Evolutionary conservation across 1,140 invertebrate genomes (phyloP), one percentile per base, ranked within the genome.

Genomic region (Platyura marginata): DNA sequence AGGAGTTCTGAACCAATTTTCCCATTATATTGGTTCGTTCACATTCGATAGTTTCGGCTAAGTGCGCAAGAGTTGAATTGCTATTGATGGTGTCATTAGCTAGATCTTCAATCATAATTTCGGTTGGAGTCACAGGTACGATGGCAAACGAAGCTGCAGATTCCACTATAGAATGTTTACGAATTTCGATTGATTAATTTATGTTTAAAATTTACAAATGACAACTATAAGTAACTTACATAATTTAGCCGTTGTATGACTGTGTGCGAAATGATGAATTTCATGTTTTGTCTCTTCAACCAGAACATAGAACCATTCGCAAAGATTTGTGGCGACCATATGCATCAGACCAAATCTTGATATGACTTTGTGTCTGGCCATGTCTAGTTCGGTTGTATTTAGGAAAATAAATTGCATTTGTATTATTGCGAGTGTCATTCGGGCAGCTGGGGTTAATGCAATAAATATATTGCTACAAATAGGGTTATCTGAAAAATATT

Each of bases 291-390:
- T 82, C 59, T 91, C 86, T 25, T 83, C 69, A 0, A 90, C 78
- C 20, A 90, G 64, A 0, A 87, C 89, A 18, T 86, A 70, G 45
- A 92, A 77, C 85, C 89, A 93, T 11, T 92, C 85, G 62, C 88
- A 92, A 3, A 94, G 55, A 62, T 94, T 93, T 15, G 89, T 90
- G 1, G 85, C 89, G 41, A 82, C 79, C 36, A 93, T 76, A 59
- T 94, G 90, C 87, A 93, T 93, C 40, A 93, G 63, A 4, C 89
- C 89, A 56, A 93, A 89, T 37, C 89, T 68, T 1, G 87, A 85
- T 21, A 88, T 68, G 3, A 88, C 81, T 69, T 93, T 92, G 62
- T 88, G 88, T 42, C 82, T 78, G 49, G 87, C 83, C 52, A 91
- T 90, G 51, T 90, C 86, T 49, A 59, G 47, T 41, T 56, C 61